A percentile compares a stretch with the other conserved stretches of the same genome.
Evolutionary conservation across 2,113 vertebrate genomes (phyloP).

Genomic region (Gymnocephalus cernua): DNA sequence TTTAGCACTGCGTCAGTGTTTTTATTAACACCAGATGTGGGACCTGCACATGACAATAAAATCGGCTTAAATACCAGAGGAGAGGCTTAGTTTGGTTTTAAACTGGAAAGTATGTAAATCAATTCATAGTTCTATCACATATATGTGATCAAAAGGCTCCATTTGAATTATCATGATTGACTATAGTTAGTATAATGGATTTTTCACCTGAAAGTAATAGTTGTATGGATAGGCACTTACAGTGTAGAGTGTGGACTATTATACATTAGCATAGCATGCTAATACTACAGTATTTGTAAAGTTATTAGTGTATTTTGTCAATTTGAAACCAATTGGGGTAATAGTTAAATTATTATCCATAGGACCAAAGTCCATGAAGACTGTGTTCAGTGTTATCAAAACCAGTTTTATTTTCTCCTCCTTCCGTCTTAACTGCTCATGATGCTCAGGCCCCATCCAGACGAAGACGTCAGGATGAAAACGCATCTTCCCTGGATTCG

Average conservation of each 20-base stretch:
- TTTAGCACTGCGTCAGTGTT: slow-evolving; percentile 31
- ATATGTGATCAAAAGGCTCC: not conserved
- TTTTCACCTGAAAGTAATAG: not conserved
- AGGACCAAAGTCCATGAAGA: not conserved
- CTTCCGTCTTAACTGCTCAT: not conserved
- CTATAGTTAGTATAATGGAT: not conserved
- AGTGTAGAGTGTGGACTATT: not conserved
- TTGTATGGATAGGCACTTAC: not conserved
- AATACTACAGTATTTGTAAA: not conserved
- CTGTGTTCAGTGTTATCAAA: not conserved
- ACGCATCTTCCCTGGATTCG: too few relatives aligned
- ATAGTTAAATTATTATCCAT: too few relatives aligned
- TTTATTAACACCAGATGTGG: slow-evolving; percentile 62
- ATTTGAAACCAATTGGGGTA: not conserved
- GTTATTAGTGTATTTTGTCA: not conserved
- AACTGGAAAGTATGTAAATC: not conserved
- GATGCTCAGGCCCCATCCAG: too few relatives aligned
- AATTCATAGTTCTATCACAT: not conserved
- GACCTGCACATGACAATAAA: slow-evolving; percentile 24
- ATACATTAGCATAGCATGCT: not conserved
- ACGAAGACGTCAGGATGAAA: too few relatives aligned
- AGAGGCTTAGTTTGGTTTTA: not conserved
- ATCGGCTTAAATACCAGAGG: slow-evolving; percentile 5
- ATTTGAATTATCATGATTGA: not conserved
- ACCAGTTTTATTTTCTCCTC: not conserved